phyloP scores from a whole-genome alignment of 2,113 vertebrate species.

The Sarotherodon lohbergeri region DNA sequence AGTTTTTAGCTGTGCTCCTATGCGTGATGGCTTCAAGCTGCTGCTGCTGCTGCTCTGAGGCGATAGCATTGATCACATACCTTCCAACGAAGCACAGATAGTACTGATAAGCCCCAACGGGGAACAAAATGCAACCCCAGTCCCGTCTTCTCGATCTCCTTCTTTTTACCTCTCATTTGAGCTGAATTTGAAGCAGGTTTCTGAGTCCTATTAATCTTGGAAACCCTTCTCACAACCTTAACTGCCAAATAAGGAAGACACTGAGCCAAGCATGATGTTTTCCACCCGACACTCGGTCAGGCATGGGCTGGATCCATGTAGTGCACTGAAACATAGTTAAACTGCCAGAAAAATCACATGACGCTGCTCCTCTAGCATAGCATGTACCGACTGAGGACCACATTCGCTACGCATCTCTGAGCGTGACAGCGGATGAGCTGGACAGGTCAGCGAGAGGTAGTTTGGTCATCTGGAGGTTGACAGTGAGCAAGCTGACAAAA shows the following conservation, averaged over 20 bases:
- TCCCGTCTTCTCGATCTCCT: background rate
- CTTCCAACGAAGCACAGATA: conserved; percentile 14
- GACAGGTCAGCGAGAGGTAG: background rate
- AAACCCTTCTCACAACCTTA: background rate
- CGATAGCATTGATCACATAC: conserved; percentile 3
- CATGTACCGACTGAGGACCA: background rate
- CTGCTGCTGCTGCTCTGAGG: background rate
- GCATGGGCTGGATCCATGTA: background rate
- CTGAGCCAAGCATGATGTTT: conserved; percentile 16
- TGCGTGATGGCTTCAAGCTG: background rate
- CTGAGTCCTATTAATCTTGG: background rate
- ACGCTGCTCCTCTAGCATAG: conserved; percentile 17
- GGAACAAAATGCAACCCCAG: background rate
- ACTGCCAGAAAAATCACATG: conserved; percentile 19
- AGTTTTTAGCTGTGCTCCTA: background rate
- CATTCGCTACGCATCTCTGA: conserved; percentile 30
- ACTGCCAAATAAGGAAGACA: conserved; percentile 24
- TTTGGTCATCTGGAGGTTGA: background rate
- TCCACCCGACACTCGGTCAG: background rate
- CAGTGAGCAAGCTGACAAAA: background rate
- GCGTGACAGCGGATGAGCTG: conserved; percentile 21
- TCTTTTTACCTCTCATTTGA: background rate
- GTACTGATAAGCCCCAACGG: background rate
- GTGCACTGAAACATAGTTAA: background rate
- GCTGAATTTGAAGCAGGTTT: conserved; percentile 6